These are phyloP conservation scores for Pomatostomus ruficeps DNA, from an alignment of 2,113 vertebrate species.

Conservation along the genomic window DNA sequence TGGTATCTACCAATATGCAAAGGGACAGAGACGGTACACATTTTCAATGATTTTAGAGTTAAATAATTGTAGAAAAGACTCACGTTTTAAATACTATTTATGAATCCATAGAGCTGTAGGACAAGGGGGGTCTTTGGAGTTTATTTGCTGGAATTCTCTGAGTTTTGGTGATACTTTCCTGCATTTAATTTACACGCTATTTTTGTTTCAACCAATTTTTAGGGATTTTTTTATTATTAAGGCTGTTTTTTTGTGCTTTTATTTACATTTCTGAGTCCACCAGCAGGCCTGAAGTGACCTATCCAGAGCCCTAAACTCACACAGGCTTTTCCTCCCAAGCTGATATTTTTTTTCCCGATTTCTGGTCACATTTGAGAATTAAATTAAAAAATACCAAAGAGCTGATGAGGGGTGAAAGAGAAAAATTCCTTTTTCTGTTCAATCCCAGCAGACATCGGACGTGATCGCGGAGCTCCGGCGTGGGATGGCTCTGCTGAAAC, in stretches of 20 bases:
- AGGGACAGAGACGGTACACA: not conserved
- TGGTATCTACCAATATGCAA: not conserved
- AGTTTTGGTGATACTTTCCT: not conserved
- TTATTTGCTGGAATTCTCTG: not conserved
- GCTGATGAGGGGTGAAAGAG: not conserved
- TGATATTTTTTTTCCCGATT: not conserved
- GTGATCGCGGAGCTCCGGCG: constrained; percentile 78
- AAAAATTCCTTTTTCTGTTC: not conserved
- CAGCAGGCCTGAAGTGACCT: rapidly evolving
- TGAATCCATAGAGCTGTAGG: not conserved
- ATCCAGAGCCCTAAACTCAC: not conserved
- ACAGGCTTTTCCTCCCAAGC: not conserved
- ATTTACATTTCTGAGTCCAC: not conserved
- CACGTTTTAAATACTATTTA: not conserved
- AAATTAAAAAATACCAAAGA: not conserved
- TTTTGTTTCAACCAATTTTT: not conserved
- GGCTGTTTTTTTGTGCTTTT: not conserved
- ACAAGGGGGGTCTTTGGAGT: not conserved
- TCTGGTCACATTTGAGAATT: not conserved
- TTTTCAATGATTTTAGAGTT: not conserved
- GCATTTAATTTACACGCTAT: not conserved
- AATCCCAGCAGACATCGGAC: constrained; percentile 75
- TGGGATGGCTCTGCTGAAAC: constrained; percentile 72
- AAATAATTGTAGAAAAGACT: not conserved
- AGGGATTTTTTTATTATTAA: not conserved